Conservation (phyloP, 2,888 invertebrate species). For the Tinea semifulvella region DNA sequence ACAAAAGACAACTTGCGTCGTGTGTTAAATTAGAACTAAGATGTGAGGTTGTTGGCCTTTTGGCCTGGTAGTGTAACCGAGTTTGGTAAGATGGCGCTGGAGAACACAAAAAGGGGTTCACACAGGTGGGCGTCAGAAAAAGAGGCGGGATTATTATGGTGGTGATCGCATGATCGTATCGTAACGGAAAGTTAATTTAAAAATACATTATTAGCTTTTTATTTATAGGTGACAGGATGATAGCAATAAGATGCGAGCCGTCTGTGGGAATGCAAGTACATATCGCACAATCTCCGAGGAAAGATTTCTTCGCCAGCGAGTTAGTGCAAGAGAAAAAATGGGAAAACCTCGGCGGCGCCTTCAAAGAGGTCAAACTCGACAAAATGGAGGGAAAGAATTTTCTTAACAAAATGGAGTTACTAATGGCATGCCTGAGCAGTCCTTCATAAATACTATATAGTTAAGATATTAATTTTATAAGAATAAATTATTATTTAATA, state of each 20-base stretch:
- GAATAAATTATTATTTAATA: slow-evolving; percentile 23
- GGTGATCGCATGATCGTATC: too few species aligned
- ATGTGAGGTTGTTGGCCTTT: too few species aligned
- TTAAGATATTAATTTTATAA: slow-evolving; percentile 18
- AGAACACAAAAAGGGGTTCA: too few species aligned
- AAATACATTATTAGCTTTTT: too few species aligned
- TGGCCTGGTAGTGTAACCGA: too few species aligned
- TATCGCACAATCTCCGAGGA: slow-evolving; percentile 87
- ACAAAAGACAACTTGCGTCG: too few species aligned
- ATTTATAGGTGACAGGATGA: slow-evolving; percentile 76
- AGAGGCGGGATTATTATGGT: too few species aligned
- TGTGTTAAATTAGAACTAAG: too few species aligned
- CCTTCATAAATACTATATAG: slow-evolving; percentile 57
- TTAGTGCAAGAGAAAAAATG: slow-evolving; percentile 91
- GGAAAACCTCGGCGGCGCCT: slow-evolving; percentile 93
- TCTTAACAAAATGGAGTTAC: slow-evolving; percentile 93
- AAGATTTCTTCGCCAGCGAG: slow-evolving; percentile 87
- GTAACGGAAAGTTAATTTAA: too few species aligned
- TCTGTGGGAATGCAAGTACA: slow-evolving; percentile 89
- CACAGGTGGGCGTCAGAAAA: too few species aligned
- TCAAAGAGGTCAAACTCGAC: slow-evolving; percentile 88
- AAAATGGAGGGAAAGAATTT: slow-evolving; percentile 97
- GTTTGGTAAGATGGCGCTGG: too few species aligned
- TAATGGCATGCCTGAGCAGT: slow-evolving; percentile 90
- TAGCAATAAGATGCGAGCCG: slow-evolving; percentile 91